These are phyloP conservation scores for Zaprionus vittiger DNA, from an alignment of 1,140 invertebrate genomes.

Conservation along the genomic window DNA sequence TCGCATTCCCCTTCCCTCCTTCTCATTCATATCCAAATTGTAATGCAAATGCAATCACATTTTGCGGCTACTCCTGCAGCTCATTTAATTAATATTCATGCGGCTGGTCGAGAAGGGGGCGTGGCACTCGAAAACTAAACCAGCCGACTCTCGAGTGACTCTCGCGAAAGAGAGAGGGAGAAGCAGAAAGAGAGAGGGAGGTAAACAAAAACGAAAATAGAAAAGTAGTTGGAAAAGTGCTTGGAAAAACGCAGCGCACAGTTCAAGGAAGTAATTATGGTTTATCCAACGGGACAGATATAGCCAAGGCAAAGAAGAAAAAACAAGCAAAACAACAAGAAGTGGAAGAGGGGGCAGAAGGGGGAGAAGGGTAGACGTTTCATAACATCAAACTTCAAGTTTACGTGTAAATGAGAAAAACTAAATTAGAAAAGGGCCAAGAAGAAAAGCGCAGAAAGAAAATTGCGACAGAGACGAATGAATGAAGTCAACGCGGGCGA, in stretches of 20 bases:
- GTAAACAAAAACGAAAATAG: conserved; percentile 35
- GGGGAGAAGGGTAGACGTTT: conserved; percentile 24
- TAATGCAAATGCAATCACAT: conserved; percentile 68
- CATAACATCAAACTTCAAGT: conserved; percentile 58
- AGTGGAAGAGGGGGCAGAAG: conserved; percentile 19
- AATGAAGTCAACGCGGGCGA: conserved; percentile 58
- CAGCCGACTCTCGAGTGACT: conserved; percentile 51
- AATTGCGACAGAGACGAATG: conserved; percentile 69
- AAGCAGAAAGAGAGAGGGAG: neutral
- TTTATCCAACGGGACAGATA: conserved; percentile 78
- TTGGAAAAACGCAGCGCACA: conserved; percentile 64
- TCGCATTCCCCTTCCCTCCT: neutral
- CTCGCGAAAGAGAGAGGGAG: conserved; percentile 59
- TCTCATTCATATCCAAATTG: conserved; percentile 38
- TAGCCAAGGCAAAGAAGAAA: conserved; percentile 19
- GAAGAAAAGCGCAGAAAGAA: conserved; percentile 12
- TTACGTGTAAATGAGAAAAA: conserved; percentile 57
- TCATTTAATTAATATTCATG: conserved; percentile 82
- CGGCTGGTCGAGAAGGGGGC: conserved; percentile 35
- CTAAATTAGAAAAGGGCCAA: conserved; percentile 55
- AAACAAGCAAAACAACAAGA: conserved; percentile 14
- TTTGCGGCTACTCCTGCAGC: conserved; percentile 64
- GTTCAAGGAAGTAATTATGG: conserved; percentile 82
- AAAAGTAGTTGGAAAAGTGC: conserved; percentile 43
- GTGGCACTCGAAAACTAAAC: conserved; percentile 57